These are phyloP conservation scores for Aethes cnicana DNA, from an alignment of 2,888 invertebrate genomes.

Conservation along the genomic window DNA sequence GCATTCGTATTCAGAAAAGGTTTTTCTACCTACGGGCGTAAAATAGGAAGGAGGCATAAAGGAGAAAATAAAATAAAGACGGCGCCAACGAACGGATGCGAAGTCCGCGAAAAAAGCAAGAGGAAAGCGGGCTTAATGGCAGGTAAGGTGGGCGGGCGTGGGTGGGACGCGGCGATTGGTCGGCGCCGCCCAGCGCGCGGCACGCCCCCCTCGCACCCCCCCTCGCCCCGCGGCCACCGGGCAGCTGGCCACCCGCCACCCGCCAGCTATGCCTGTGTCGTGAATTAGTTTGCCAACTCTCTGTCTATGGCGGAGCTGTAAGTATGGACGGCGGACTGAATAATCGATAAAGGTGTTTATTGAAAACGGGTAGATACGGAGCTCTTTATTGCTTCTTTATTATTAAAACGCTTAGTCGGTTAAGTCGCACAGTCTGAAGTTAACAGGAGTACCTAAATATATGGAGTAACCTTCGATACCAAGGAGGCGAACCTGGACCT, in stretches of 20 bases:
- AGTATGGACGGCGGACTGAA: slow-evolving; percentile 80
- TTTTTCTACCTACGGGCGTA: slow-evolving; percentile 80
- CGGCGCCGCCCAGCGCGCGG: slow-evolving; percentile 75
- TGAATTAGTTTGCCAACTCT: slow-evolving; percentile 82
- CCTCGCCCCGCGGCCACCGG: slow-evolving; percentile 49
- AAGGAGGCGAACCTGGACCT: no score
- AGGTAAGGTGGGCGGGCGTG: slow-evolving; percentile 80
- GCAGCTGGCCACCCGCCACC: slow-evolving; percentile 77
- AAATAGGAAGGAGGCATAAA: slow-evolving; percentile 80
- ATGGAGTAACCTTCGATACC: no score
- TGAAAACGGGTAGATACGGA: slow-evolving; percentile 80
- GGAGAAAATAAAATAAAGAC: slow-evolving; percentile 83
- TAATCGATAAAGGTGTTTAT: slow-evolving; percentile 83
- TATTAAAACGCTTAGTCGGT: slow-evolving; percentile 62
- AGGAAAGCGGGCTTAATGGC: slow-evolving; percentile 78
- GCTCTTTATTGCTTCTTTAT: slow-evolving; percentile 80
- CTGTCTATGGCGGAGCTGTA: slow-evolving; percentile 81
- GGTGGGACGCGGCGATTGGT: slow-evolving; percentile 76
- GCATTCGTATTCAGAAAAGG: slow-evolving; percentile 81
- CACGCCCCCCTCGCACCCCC: slow-evolving; percentile 60
- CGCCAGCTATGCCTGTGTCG: slow-evolving; percentile 81
- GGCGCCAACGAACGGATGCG: slow-evolving; percentile 77
- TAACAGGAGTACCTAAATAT: no score
- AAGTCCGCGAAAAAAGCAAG: slow-evolving; percentile 80
- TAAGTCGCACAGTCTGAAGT: slow-evolving; percentile 7